Evolutionary conservation across 2,888 invertebrate genomes (phyloP).

Genomic region (Macropis europaea): DNA sequence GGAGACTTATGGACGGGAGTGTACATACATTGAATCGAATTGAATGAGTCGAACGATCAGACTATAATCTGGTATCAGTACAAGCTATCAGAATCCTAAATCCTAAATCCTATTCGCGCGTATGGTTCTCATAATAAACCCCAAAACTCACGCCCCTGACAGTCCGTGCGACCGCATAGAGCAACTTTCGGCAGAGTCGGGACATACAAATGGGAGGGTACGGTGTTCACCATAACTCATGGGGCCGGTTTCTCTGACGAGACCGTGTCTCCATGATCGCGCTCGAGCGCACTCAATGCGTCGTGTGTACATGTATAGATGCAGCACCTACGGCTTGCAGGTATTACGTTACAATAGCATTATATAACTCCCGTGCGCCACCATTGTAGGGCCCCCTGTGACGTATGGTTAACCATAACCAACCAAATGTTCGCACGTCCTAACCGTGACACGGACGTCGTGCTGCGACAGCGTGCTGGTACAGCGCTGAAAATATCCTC

Average conservation of each 20-base stretch:
- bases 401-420: conserved; percentile 73
- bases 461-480: background rate
- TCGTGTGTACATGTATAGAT: conserved; percentile 45
- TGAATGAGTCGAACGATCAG: too few relatives aligned
- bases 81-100: background rate
- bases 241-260: conserved; percentile 52
- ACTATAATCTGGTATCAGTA: too few relatives aligned
- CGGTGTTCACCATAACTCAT: conserved; percentile 50
- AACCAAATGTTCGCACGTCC: conserved; percentile 70
- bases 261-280: conserved; percentile 27
- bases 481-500: background rate
- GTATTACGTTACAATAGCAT: conserved; percentile 71
- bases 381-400: conserved; percentile 64
- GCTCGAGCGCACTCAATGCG: conserved; percentile 6
- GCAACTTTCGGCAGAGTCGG: conserved; percentile 12
- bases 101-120: background rate
- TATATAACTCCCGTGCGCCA: conserved; percentile 66
- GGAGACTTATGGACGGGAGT: too few relatives aligned
- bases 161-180: conserved; percentile 44
- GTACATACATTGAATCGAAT: too few relatives aligned
- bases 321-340: conserved; percentile 46
- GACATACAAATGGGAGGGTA: conserved; percentile 55
- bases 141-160: conserved; percentile 51
- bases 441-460: conserved; percentile 18
- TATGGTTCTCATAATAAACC: conserved; percentile 40